Conservation (phyloP, 2,888 invertebrate genomes). For the Micropterix aruncella region DNA sequence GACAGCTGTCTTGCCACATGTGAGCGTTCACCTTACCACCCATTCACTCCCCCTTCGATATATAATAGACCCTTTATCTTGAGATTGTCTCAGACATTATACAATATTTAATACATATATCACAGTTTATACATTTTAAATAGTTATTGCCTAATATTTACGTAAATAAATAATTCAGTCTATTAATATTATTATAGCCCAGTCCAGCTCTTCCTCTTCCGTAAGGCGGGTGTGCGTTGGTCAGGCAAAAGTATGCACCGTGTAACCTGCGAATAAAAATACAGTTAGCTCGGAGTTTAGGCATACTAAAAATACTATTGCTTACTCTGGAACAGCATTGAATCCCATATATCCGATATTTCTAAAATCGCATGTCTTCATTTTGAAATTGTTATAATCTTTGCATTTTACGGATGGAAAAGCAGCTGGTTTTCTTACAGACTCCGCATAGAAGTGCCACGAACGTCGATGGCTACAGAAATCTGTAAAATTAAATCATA, state of each 20-base stretch:
- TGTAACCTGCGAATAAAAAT: conserved; percentile 5
- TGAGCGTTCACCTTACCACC: no score
- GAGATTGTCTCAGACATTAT: no score
- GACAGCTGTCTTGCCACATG: no score
- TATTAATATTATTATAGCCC: no score
- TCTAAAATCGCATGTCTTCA: conserved; percentile 23
- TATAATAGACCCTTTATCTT: no score
- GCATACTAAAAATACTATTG: conserved; percentile 1
- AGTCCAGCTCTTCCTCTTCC: conserved; percentile 8
- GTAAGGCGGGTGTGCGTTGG: conserved; percentile 8
- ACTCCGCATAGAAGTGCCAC: conserved; percentile 32
- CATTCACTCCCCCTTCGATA: no score
- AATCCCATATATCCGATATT: conserved; percentile 23
- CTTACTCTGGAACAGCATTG: conserved; percentile 18
- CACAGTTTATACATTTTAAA: no score
- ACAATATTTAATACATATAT: no score
- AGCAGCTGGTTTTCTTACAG: conserved; percentile 19
- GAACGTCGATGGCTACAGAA: conserved; percentile 38
- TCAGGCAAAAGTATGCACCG: conserved; percentile 10
- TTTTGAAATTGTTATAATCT: conserved; percentile 27
- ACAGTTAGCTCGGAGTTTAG: not conserved
- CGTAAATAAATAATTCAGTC: no score
- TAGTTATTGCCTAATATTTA: no score
- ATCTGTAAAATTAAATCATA: conserved; percentile 17
- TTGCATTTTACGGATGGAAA: conserved; percentile 23